Conservation (phyloP, 1,140 invertebrate genomes). For the Gerris buenoi region DNA sequence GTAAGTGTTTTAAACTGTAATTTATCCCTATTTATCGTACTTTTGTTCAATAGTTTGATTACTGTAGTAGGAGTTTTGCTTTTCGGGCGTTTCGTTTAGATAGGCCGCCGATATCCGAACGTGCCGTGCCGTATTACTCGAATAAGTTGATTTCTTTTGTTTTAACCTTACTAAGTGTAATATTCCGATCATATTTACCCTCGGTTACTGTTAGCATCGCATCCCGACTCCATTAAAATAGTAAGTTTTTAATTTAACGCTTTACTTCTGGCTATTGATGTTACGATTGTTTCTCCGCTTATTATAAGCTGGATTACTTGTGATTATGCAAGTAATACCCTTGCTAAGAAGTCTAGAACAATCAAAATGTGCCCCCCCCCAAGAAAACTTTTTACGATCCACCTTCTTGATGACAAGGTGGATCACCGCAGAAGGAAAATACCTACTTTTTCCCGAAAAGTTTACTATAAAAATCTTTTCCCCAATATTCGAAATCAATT, state of each 20-base stretch:
- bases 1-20: constrained; percentile 1
- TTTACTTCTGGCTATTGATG: background rate
- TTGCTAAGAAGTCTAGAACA: too few relatives aligned
- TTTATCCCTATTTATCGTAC: background rate
- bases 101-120: background rate
- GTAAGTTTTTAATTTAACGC: background rate
- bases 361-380: too few relatives aligned
- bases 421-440: too few relatives aligned
- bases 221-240: background rate
- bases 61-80: background rate
- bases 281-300: background rate
- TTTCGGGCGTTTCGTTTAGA: background rate
- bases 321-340: too few relatives aligned
- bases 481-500: too few relatives aligned
- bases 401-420: too few relatives aligned
- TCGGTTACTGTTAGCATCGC: background rate
- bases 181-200: too few relatives aligned
- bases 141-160: too few relatives aligned
- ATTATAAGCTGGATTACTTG: background rate
- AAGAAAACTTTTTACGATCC: too few relatives aligned
- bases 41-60: background rate
- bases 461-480: too few relatives aligned
- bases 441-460: too few relatives aligned
- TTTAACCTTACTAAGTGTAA: too few relatives aligned
- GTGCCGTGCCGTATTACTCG: background rate